phyloP scores from a whole-genome alignment of 2,113 vertebrate genomes.

The Myrmecophaga tridactyla region DNA sequence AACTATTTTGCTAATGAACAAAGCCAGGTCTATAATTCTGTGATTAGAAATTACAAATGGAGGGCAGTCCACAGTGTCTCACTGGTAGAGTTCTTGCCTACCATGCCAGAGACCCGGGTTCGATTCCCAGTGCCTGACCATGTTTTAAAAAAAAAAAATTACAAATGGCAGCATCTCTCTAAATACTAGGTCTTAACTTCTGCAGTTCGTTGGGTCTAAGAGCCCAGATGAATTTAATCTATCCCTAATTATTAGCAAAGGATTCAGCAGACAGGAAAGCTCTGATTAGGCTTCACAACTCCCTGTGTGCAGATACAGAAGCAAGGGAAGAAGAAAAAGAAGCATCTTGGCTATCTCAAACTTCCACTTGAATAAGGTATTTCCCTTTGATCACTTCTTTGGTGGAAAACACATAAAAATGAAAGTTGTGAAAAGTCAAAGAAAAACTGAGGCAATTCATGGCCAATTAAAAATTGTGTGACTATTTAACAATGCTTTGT shows the following conservation, averaged over 20 bases:
- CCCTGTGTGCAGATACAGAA: not conserved
- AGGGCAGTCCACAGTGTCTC: no score
- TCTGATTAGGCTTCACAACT: not conserved
- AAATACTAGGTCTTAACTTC: not conserved
- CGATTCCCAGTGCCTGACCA: no score
- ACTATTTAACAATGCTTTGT: not conserved
- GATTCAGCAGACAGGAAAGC: not conserved
- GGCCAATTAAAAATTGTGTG: not conserved
- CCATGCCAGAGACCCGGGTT: no score
- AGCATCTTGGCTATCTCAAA: not conserved
- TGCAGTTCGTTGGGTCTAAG: not conserved
- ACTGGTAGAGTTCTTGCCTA: no score
- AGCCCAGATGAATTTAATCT: not conserved
- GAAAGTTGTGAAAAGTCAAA: not conserved
- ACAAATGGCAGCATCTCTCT: not conserved
- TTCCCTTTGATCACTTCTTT: not conserved
- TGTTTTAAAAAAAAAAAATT: no score
- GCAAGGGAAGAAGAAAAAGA: not conserved
- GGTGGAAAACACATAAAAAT: not conserved
- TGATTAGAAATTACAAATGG: not conserved
- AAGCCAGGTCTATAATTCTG: not conserved
- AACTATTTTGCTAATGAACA: not conserved
- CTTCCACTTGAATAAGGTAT: not conserved
- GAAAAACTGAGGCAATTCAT: not conserved
- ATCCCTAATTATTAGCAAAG: not conserved